These are phyloP conservation scores for Aegithalos caudatus DNA, from an alignment of 2,113 vertebrate genomes.

Conservation along the genomic window DNA sequence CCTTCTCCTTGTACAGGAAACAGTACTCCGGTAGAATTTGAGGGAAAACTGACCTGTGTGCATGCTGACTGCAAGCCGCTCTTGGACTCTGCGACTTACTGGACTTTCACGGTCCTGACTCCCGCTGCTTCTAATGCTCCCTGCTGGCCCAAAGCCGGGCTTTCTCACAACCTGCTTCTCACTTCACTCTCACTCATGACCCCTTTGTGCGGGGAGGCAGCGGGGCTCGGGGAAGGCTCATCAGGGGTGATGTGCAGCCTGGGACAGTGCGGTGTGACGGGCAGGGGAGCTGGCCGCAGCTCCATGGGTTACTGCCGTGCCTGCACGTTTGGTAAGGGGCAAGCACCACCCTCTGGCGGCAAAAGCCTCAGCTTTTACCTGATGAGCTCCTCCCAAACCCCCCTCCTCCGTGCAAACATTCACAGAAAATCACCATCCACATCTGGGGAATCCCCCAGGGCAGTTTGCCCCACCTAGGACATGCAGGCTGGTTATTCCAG, in stretches of 20 bases:
- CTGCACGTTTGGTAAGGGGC: accelerated
- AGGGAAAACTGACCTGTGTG: not conserved
- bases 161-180: not conserved
- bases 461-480: not conserved
- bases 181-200: not conserved
- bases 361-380: not conserved
- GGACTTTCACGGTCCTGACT: not conserved
- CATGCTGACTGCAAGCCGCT: not conserved
- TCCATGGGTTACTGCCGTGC: not conserved
- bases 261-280: not conserved
- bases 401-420: not conserved
- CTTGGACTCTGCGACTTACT: not conserved
- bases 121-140: not conserved
- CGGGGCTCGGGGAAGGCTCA: not conserved
- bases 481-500: not conserved
- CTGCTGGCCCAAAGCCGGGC: not conserved
- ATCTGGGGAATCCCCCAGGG: not conserved
- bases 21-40: not conserved
- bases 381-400: not conserved
- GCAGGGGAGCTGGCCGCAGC: not conserved
- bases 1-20: not conserved
- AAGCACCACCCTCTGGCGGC: constrained; percentile 26
- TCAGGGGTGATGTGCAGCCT: not conserved
- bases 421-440: not conserved
- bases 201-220: not conserved